Conservation (phyloP, 2,888 invertebrate species). For the Teleogryllus oceanicus region DNA sequence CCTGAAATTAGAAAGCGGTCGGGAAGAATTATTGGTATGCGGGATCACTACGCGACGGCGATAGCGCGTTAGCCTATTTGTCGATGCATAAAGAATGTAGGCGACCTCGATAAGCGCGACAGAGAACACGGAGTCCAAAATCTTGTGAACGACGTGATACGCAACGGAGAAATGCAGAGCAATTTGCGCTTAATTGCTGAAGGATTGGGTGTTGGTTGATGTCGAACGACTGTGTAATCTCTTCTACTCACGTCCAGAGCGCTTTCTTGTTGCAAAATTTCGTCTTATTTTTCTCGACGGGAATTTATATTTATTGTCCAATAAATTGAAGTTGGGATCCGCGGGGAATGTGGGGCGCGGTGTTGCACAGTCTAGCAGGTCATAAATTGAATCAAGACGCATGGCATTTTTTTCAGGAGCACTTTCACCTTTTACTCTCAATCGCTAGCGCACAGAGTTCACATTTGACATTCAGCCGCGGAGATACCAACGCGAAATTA, state of each 20-base stretch:
- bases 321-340: neutral
- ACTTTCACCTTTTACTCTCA: constrained; percentile 6
- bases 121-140: too few relatives aligned
- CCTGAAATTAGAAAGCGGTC: too few relatives aligned
- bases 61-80: too few relatives aligned
- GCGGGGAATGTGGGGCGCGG: neutral
- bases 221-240: neutral
- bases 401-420: neutral
- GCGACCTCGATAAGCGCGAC: too few relatives aligned
- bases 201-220: too few relatives aligned
- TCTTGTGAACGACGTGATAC: too few relatives aligned
- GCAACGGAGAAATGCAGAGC: too few relatives aligned
- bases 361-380: neutral
- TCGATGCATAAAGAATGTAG: too few relatives aligned
- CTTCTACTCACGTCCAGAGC: neutral
- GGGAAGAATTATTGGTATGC: too few relatives aligned
- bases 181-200: too few relatives aligned
- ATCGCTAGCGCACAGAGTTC: neutral
- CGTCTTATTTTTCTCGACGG: neutral
- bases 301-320: neutral
- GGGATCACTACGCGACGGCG: too few relatives aligned
- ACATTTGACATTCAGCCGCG: neutral
- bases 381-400: neutral
- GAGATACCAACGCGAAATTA: neutral
- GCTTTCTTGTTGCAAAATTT: neutral